These are phyloP conservation scores for Semnornis frantzii DNA, from an alignment of 2,113 vertebrate genomes.

Conservation along the genomic window DNA sequence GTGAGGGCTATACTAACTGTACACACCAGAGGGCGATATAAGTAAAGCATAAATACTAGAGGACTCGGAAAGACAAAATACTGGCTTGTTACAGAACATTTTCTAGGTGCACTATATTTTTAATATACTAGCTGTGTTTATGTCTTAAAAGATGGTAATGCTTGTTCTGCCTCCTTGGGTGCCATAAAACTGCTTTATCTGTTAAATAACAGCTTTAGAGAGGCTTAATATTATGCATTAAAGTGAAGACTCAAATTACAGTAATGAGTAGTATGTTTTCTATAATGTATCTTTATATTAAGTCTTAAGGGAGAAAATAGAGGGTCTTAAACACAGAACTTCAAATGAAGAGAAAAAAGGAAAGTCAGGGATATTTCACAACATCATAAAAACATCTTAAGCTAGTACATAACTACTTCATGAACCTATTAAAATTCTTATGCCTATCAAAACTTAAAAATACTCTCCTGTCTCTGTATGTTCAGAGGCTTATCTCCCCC, in stretches of 20 bases:
- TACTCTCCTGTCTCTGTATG: not conserved
- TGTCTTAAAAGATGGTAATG: not conserved
- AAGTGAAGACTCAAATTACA: not conserved
- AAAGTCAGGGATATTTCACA: not conserved
- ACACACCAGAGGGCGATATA: slow-evolving; percentile 49
- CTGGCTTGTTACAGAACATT: fast-evolving
- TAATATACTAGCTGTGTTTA: not conserved
- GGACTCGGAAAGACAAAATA: not conserved
- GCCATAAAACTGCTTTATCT: not conserved
- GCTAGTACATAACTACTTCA: not conserved
- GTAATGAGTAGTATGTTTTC: not conserved
- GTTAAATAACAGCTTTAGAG: not conserved
- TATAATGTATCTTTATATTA: not conserved
- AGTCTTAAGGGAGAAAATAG: not conserved
- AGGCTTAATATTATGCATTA: not conserved
- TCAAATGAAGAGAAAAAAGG: not conserved
- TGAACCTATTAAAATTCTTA: not conserved
- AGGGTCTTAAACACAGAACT: not conserved
- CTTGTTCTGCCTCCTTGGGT: not conserved
- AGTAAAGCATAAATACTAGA: not conserved
- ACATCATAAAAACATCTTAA: not conserved
- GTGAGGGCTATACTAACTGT: not conserved
- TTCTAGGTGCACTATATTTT: not conserved
- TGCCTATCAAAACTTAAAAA: not conserved
- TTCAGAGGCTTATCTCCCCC: not conserved